Evolutionary conservation across 2,113 vertebrate species (phyloP).

Genomic region (Pampusana beccarii): DNA sequence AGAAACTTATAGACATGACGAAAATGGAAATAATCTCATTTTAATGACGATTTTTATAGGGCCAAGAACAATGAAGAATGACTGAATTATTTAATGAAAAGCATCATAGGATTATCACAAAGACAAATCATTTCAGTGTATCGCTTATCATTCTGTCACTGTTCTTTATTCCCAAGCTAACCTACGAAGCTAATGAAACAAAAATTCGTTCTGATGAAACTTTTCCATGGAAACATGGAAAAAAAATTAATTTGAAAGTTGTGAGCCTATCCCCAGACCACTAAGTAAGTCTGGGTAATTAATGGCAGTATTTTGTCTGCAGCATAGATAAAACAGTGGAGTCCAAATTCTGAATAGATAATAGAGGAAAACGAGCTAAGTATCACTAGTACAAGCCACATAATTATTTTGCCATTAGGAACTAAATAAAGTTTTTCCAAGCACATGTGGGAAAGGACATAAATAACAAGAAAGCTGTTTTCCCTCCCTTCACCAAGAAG

Average conservation of each 20-base stretch:
- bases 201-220: background rate
- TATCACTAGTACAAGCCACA: background rate
- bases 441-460: background rate
- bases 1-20: background rate
- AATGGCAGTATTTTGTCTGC: background rate
- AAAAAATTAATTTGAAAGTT: background rate
- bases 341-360: background rate
- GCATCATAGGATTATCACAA: background rate
- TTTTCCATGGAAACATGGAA: background rate
- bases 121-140: background rate
- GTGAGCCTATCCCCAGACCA: background rate
- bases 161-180: background rate
- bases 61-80: background rate
- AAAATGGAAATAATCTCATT: slow-evolving; percentile 1
- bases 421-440: background rate
- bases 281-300: background rate
- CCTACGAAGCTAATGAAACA: background rate
- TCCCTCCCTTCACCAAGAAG: background rate
- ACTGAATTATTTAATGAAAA: background rate
- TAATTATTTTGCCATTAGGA: background rate
- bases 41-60: background rate
- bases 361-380: background rate
- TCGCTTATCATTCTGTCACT: background rate
- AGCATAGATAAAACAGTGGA: background rate
- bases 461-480: background rate